phyloP scores from a whole-genome alignment of 2,888 invertebrate genomes.

The Heterodera filipjevi region DNA sequence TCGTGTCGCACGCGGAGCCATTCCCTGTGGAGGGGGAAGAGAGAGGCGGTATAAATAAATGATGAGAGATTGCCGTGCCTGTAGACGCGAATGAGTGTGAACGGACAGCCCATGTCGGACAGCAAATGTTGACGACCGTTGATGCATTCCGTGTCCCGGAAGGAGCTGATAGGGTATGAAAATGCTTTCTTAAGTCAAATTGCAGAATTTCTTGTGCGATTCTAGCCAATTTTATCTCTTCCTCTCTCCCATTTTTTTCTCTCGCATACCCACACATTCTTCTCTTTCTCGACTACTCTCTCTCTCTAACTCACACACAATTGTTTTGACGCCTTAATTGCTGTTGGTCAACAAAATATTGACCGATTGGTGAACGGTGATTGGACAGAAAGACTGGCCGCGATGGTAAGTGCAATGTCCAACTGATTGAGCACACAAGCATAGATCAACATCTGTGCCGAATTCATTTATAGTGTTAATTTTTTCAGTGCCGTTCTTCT shows the following conservation, averaged over 20 bases:
- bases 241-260: no score
- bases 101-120: slow-evolving; percentile 92
- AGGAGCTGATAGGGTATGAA: no score
- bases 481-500: not conserved
- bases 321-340: no score
- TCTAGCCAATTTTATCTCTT: no score
- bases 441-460: slow-evolving; percentile 54
- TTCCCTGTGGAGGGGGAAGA: slow-evolving; percentile 39
- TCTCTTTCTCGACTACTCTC: no score
- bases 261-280: no score
- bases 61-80: slow-evolving; percentile 67
- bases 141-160: slow-evolving; percentile 73
- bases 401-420: slow-evolving; percentile 79
- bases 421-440: slow-evolving; percentile 54
- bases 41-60: not conserved
- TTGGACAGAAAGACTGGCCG: slow-evolving; percentile 89
- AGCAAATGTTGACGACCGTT: slow-evolving; percentile 72
- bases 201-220: no score
- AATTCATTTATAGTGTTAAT: not conserved
- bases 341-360: no score
- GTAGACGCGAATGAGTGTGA: slow-evolving; percentile 79
- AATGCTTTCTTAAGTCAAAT: no score
- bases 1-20: slow-evolving; percentile 66
- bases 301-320: no score
- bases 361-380: slow-evolving; percentile 83